Percentiles rank a stretch among this genome's conserved stretches.
Evolutionary conservation across 2,113 vertebrate species (phyloP).

Genomic region (Sminthopsis crassicaudata): DNA sequence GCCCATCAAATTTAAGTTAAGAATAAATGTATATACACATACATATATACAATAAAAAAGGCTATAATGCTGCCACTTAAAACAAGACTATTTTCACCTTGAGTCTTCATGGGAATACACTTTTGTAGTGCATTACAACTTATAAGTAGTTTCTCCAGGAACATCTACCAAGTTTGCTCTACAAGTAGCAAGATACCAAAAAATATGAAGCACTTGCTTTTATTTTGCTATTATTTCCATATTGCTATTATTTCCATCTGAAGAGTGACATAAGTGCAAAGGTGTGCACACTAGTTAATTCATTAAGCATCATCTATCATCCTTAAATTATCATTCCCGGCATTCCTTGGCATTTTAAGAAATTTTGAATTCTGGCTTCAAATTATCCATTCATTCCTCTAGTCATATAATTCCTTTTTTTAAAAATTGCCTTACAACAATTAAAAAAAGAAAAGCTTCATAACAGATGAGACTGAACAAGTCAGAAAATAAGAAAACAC

Average conservation of each 20-base stretch:
- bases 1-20: neutral
- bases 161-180: neutral
- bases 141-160: neutral
- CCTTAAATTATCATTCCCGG: slow-evolving; percentile 62
- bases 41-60: neutral
- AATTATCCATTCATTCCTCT: slow-evolving; percentile 38
- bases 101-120: neutral
- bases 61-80: neutral
- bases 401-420: slow-evolving; percentile 39
- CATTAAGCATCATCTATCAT: slow-evolving; percentile 62
- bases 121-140: neutral
- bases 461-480: slow-evolving; percentile 12
- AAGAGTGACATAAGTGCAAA: slow-evolving; percentile 44
- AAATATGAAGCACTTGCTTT: neutral
- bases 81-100: neutral
- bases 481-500: slow-evolving; percentile 29
- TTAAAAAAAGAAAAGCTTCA: slow-evolving; percentile 7
- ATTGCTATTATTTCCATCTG: slow-evolving; percentile 15
- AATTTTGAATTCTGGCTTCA: slow-evolving; percentile 21
- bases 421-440: slow-evolving; percentile 18
- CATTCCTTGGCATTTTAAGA: slow-evolving; percentile 42
- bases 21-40: neutral
- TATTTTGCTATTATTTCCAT: slow-evolving; percentile 2
- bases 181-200: slow-evolving; percentile 52
- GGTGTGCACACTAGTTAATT: slow-evolving; percentile 67